A percentile compares a stretch with the other conserved stretches of the same genome.
These are phyloP conservation scores for Drosophila fungiperda DNA, from an alignment of 2,888 invertebrate genomes.

Conservation along the genomic window DNA sequence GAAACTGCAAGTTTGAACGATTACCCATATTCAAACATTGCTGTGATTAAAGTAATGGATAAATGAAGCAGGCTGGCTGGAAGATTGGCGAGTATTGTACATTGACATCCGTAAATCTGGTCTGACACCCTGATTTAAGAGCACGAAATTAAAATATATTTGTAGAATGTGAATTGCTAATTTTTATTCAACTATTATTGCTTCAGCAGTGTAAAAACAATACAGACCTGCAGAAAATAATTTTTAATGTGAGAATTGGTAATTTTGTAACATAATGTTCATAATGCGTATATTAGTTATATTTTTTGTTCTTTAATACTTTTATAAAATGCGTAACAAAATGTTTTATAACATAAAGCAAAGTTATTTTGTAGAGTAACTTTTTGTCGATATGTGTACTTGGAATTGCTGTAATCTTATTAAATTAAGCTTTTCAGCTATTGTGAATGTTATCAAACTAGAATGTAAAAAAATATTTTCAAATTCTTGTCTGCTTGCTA, in stretches of 20 bases:
- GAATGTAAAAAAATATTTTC: conserved; percentile 15
- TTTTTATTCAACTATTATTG: neutral
- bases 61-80: neutral
- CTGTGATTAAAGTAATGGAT: neutral
- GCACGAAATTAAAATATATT: neutral
- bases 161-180: neutral
- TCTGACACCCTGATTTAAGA: neutral
- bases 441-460: conserved; percentile 18
- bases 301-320: conserved; percentile 53
- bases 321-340: conserved; percentile 45
- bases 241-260: neutral
- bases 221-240: neutral
- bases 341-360: conserved; percentile 37
- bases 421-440: conserved; percentile 20
- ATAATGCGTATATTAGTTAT: neutral
- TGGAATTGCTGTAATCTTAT: conserved; percentile 39
- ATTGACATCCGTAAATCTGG: neutral
- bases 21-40: neutral
- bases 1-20: neutral
- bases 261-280: neutral
- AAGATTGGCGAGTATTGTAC: neutral
- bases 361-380: conserved; percentile 48
- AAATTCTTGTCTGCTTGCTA: conserved; percentile 16
- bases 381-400: conserved; percentile 20
- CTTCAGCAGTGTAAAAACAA: neutral